Evolutionary conservation across 1,140 invertebrate species (phyloP).

Genomic region (Diachasmimorpha longicaudata): DNA sequence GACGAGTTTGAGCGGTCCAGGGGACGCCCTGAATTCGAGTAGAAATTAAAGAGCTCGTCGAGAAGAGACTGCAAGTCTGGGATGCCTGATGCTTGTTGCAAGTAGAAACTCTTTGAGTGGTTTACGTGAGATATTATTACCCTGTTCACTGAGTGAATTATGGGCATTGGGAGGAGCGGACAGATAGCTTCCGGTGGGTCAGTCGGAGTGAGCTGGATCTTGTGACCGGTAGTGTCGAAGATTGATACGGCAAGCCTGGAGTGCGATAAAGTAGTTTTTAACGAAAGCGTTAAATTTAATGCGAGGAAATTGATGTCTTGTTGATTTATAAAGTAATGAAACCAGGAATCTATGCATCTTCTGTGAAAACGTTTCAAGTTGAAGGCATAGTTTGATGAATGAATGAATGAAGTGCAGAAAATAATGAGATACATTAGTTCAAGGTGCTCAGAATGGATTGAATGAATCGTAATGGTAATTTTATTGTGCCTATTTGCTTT

Average conservation of each 20-base stretch:
- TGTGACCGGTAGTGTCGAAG: slow-evolving; percentile 65
- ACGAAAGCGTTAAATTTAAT: neutral
- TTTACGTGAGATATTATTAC: slow-evolving; percentile 62
- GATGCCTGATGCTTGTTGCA: slow-evolving; percentile 63
- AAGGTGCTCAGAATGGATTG: no score
- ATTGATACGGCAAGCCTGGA: slow-evolving; percentile 67
- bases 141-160: slow-evolving; percentile 62
- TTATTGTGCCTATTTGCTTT: no score
- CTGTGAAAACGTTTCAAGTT: no score
- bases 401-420: no score
- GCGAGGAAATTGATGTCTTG: neutral
- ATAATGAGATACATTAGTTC: no score
- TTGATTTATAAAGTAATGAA: no score
- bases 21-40: slow-evolving; percentile 57
- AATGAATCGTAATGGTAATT: no score
- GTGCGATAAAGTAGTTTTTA: slow-evolving; percentile 28
- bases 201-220: slow-evolving; percentile 63
- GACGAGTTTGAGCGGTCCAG: slow-evolving; percentile 46
- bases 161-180: slow-evolving; percentile 64
- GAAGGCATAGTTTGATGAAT: no score
- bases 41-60: slow-evolving; percentile 65
- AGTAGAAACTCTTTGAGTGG: slow-evolving; percentile 65
- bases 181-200: slow-evolving; percentile 61
- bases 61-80: slow-evolving; percentile 59
- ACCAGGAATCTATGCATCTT: no score